A percentile compares a stretch with the other conserved stretches of the same genome.
These are phyloP conservation scores for Ctena decussata DNA, from an alignment of 2,888 invertebrate species.

Conservation along the genomic window DNA sequence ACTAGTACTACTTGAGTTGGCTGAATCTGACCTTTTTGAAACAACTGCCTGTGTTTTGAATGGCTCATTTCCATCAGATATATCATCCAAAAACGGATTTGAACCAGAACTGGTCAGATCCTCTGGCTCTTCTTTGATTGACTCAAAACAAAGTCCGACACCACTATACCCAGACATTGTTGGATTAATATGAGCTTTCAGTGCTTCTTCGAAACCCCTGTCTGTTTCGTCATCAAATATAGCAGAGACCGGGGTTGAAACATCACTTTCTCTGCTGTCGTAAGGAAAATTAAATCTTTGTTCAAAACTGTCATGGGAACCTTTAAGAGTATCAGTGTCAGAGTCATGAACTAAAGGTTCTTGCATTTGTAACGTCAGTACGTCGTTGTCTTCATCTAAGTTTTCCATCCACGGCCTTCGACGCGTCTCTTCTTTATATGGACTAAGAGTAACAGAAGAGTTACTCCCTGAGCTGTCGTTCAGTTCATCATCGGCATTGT, in stretches of 20 bases:
- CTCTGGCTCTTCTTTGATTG: conserved; percentile 78
- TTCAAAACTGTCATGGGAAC: conserved; percentile 35
- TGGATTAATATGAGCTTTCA: conserved; percentile 66
- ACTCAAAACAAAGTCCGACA: conserved; percentile 73
- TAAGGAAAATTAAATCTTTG: not conserved
- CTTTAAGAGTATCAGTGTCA: conserved; percentile 57
- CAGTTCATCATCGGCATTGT: conserved; percentile 34
- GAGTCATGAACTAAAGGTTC: conserved; percentile 58
- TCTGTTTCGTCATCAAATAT: conserved; percentile 77
- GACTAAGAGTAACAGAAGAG: conserved; percentile 68
- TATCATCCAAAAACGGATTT: conserved; percentile 54
- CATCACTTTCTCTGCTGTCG: conserved; percentile 36
- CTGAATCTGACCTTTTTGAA: conserved; percentile 60
- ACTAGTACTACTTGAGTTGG: conserved; percentile 59
- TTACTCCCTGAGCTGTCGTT: conserved; percentile 51
- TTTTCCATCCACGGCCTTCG: conserved; percentile 71
- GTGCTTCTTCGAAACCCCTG: conserved; percentile 77
- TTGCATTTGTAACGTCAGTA: conserved; percentile 25
- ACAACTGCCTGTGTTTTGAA: conserved; percentile 74
- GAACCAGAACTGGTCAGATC: conserved; percentile 66
- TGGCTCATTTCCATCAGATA: conserved; percentile 53
- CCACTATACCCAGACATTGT: conserved; percentile 62
- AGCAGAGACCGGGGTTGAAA: conserved; percentile 62
- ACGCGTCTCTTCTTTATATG: conserved; percentile 59
- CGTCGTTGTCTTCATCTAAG: conserved; percentile 26